phyloP scores from a whole-genome alignment of 2,797 vertebrate genomes.

The Iguana delicatissima region DNA sequence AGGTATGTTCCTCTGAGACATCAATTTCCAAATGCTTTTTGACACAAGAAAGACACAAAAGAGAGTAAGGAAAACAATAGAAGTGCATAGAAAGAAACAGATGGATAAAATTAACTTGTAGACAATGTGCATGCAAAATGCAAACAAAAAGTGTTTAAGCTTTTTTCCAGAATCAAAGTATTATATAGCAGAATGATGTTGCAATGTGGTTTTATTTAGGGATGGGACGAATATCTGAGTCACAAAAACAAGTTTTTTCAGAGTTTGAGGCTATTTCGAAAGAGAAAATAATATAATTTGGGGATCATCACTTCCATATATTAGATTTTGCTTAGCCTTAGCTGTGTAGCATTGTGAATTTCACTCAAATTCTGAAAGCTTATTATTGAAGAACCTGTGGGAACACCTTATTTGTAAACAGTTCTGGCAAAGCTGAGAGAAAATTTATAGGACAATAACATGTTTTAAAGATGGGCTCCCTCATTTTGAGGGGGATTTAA shows the following conservation, averaged over 20 bases:
- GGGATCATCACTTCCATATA: neutral
- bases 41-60: conserved; percentile 37
- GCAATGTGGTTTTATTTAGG: conserved; percentile 65
- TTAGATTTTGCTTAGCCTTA: conserved; percentile 4
- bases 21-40: neutral
- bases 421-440: neutral
- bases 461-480: neutral
- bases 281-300: conserved; percentile 7
- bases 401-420: neutral
- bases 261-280: neutral
- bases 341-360: conserved; percentile 15
- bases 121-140: conserved; percentile 51
- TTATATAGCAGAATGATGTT: conserved; percentile 53
- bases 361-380: neutral
- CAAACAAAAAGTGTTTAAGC: conserved; percentile 43
- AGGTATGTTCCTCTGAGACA: neutral
- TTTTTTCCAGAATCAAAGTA: conserved; percentile 27
- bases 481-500: neutral
- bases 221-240: conserved; percentile 71
- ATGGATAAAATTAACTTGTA: conserved; percentile 62
- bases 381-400: neutral
- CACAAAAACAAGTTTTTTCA: conserved; percentile 27
- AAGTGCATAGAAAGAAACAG: conserved; percentile 46
- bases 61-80: conserved; percentile 47
- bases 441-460: neutral